Conservation (phyloP, 2,888 invertebrate genomes). For the Cerastis rubricosa region DNA sequence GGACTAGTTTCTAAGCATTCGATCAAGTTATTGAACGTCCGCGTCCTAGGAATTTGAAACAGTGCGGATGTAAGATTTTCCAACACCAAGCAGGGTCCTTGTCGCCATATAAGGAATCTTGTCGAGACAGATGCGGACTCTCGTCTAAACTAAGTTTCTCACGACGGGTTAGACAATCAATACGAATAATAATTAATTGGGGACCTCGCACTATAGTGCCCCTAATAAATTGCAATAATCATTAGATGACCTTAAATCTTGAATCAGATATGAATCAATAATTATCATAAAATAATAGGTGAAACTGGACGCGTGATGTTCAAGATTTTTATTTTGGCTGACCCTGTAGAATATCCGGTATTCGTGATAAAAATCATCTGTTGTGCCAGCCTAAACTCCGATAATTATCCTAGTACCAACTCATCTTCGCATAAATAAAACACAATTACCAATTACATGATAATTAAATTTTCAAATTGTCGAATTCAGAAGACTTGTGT, state of each 20-base stretch:
- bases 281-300: slow-evolving; percentile 56
- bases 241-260: slow-evolving; percentile 31
- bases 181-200: not conserved
- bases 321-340: slow-evolving; percentile 47
- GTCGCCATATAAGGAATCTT: slow-evolving; percentile 16
- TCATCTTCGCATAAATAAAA: slow-evolving; percentile 47
- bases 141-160: slow-evolving; percentile 10
- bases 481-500: slow-evolving; percentile 23
- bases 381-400: slow-evolving; percentile 31
- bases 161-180: not conserved
- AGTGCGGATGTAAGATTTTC: slow-evolving; percentile 18
- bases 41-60: not conserved
- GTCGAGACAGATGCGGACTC: not conserved
- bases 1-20: not conserved
- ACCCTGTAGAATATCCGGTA: slow-evolving; percentile 67
- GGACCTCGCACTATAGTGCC: not conserved
- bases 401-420: slow-evolving; percentile 52
- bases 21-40: not conserved
- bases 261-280: slow-evolving; percentile 47
- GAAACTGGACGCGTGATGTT: slow-evolving; percentile 60
- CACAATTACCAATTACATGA: slow-evolving; percentile 56
- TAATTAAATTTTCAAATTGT: slow-evolving; percentile 31
- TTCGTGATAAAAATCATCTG: slow-evolving; percentile 68
- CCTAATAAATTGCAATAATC: slow-evolving; percentile 34
- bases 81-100: not conserved